A percentile compares a stretch with the other conserved stretches of the same genome.
Conservation (phyloP, 2,797 vertebrate genomes). For the Ataeniobius toweri region DNA sequence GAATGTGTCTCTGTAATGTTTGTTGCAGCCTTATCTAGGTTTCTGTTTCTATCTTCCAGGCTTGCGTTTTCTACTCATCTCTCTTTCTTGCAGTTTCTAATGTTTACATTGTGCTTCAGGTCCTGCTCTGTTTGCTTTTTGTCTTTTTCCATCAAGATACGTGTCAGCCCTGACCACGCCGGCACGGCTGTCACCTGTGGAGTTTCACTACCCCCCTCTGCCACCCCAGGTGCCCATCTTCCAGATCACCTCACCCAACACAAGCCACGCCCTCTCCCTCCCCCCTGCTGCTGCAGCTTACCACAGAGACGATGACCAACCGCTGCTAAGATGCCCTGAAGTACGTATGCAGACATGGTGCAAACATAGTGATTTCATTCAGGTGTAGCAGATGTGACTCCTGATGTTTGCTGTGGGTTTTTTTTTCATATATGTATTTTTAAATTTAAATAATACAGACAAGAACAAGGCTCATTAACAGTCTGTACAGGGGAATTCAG, state of each 20-base stretch:
- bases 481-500: neutral
- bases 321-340: constrained; percentile 87
- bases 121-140: neutral
- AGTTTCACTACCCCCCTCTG: constrained; percentile 92
- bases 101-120: neutral
- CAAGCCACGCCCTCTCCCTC: constrained; percentile 89
- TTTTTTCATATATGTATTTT: neutral
- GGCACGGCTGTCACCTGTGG: constrained; percentile 93
- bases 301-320: constrained; percentile 90
- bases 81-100: neutral
- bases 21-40: too few relatives aligned
- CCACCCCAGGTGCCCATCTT: constrained; percentile 94
- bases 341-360: constrained; percentile 48
- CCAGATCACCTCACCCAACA: constrained; percentile 95
- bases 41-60: too few relatives aligned
- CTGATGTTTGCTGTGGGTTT: neutral
- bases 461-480: too few relatives aligned
- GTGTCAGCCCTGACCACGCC: constrained; percentile 97
- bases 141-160: constrained; percentile 80
- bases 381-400: neutral
- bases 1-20: too few relatives aligned
- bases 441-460: too few relatives aligned
- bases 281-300: constrained; percentile 87
- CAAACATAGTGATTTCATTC: neutral
- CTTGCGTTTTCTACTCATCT: neutral